Conservation (phyloP, 1,140 invertebrate species). For the Dendroctonus ponderosae region DNA sequence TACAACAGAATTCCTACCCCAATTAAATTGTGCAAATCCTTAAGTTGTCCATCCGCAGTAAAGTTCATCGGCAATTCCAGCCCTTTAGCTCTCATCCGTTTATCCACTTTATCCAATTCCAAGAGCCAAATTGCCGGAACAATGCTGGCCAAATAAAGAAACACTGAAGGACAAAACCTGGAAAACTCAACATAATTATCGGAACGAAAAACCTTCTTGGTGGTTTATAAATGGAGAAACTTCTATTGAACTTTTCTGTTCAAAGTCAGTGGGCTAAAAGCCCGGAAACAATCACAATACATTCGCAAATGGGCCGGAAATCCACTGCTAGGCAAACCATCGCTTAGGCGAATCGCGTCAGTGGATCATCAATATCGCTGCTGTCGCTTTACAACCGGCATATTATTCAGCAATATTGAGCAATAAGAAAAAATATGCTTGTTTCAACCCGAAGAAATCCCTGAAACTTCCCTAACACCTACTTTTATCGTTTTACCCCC, state of each 20-base stretch:
- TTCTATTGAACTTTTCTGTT: too few relatives aligned
- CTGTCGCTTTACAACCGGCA: too few relatives aligned
- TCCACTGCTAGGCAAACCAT: not conserved
- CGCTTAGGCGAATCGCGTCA: too few relatives aligned
- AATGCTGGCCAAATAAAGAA: conserved; percentile 76
- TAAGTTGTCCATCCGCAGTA: conserved; percentile 55
- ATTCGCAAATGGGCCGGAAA: conserved; percentile 2
- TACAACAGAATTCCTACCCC: conserved; percentile 49
- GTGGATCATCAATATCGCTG: too few relatives aligned
- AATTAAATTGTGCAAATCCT: conserved; percentile 58
- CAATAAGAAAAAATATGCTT: too few relatives aligned
- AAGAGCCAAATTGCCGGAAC: conserved; percentile 84
- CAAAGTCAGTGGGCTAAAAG: too few relatives aligned
- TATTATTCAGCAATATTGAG: too few relatives aligned
- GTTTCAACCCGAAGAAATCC: too few relatives aligned
- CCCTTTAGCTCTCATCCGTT: conserved; percentile 57
- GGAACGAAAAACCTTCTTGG: not conserved
- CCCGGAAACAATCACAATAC: too few relatives aligned
- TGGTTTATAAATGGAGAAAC: too few relatives aligned
- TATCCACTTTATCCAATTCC: conserved; percentile 78
- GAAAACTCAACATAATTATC: conserved; percentile 19
- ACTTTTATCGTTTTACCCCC: too few relatives aligned
- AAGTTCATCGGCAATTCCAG: conserved; percentile 54
- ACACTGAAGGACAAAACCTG: conserved; percentile 86
- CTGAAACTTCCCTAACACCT: too few relatives aligned